These are phyloP conservation scores for Bilobella aurantiaca DNA, from an alignment of 1,140 invertebrate genomes.

Conservation along the genomic window DNA sequence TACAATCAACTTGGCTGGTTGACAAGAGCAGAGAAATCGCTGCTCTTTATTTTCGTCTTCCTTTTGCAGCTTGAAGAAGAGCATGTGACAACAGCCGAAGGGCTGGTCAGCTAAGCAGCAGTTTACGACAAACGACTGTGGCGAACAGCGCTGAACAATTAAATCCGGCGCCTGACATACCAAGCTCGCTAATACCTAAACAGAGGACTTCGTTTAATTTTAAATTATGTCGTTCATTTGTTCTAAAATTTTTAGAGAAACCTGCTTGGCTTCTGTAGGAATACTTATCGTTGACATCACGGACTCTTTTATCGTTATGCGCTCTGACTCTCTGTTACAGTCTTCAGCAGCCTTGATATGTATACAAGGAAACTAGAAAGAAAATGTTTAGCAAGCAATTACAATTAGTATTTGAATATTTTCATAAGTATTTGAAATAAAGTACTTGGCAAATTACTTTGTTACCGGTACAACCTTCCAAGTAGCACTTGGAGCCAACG, in stretches of 20 bases:
- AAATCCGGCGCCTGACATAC: conserved; percentile 42
- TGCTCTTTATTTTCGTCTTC: conserved; percentile 48
- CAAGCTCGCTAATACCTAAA: conserved; percentile 15
- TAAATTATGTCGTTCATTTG: too few species aligned
- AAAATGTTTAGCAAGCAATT: not conserved
- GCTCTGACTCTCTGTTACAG: conserved; percentile 53
- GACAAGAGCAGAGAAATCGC: conserved; percentile 55
- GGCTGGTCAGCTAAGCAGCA: conserved; percentile 61
- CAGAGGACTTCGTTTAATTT: not conserved
- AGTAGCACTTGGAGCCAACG: conserved; percentile 17
- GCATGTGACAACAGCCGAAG: conserved; percentile 62
- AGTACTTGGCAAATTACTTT: not conserved
- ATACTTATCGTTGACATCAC: conserved; percentile 55
- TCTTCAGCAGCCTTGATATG: conserved; percentile 60
- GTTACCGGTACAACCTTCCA: conserved; percentile 11
- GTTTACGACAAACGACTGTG: conserved; percentile 65
- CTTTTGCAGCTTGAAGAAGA: conserved; percentile 48
- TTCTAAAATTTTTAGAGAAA: too few species aligned
- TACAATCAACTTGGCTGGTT: conserved; percentile 46
- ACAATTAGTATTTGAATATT: not conserved
- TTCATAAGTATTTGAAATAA: not conserved
- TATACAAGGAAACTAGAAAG: conserved; percentile 43
- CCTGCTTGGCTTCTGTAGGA: conserved; percentile 54
- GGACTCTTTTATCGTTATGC: conserved; percentile 54
- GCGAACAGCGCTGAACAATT: conserved; percentile 64